These are phyloP conservation scores for Hecatera dysodea DNA, from an alignment of 2,888 invertebrate species.

Conservation along the genomic window DNA sequence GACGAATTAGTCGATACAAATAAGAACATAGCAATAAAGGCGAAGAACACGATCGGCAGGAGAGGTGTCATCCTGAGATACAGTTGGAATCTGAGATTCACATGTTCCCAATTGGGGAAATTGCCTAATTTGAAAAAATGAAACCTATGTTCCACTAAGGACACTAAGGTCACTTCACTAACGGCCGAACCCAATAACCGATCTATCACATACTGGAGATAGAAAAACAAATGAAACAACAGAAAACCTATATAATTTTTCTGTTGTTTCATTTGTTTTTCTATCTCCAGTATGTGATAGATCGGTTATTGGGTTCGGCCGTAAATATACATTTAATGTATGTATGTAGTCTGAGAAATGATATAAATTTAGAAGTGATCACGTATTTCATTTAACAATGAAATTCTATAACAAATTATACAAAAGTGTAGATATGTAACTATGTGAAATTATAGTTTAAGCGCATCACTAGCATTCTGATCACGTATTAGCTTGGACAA, in stretches of 20 bases:
- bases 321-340: no score
- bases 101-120: neutral
- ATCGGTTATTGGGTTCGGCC: no score
- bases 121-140: constrained; percentile 9
- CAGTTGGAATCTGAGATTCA: constrained; percentile 32
- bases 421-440: constrained; percentile 39
- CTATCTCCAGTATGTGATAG: neutral
- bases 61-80: constrained; percentile 49
- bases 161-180: no score
- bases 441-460: constrained; percentile 54
- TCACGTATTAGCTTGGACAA: constrained; percentile 69
- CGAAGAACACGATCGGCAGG: constrained; percentile 46
- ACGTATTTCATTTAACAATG: constrained; percentile 29
- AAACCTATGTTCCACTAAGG: neutral
- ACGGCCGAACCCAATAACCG: no score
- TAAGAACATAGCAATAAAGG: constrained; percentile 74
- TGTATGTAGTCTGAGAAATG: neutral
- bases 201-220: no score
- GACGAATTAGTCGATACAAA: constrained; percentile 86
- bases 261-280: neutral
- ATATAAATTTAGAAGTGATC: neutral
- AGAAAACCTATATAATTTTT: no score
- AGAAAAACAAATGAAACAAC: no score
- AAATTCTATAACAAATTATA: constrained; percentile 30
- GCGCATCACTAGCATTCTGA: constrained; percentile 61